These are phyloP conservation scores for Sarcophilus harrisii DNA, from an alignment of 2,797 vertebrate genomes.

Conservation along the genomic window DNA sequence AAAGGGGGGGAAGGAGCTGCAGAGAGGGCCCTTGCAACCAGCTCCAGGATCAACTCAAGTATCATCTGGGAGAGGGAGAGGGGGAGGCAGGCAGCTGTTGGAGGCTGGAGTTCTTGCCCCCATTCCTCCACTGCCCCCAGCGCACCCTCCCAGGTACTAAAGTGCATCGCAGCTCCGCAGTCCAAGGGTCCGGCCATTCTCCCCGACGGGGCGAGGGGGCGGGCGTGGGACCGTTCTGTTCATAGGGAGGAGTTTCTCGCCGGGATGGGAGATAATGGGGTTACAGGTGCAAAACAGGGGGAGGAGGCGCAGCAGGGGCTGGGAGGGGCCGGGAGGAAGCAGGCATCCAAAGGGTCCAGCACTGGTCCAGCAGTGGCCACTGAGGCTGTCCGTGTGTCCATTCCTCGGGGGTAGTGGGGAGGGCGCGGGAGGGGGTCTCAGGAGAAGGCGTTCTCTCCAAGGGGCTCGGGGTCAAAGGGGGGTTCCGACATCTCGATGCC, in stretches of 20 bases:
- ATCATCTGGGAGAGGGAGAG: conserved; percentile 3
- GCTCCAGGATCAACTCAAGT: conserved; percentile 7
- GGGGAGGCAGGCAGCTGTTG: background rate
- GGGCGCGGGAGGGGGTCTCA: conserved; percentile 48
- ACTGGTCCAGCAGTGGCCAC: conserved; percentile 76
- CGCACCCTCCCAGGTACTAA: conserved; percentile 60
- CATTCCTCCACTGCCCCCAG: background rate
- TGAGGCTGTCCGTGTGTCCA: conserved; percentile 66
- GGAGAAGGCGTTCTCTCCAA: conserved; percentile 67
- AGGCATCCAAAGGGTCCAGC: conserved; percentile 42
- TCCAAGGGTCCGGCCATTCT: conserved; percentile 45
- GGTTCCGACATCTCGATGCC: conserved; percentile 89
- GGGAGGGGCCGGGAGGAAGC: conserved; percentile 33
- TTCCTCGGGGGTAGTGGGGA: background rate
- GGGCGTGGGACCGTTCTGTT: background rate
- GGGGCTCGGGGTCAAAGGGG: conserved; percentile 72
- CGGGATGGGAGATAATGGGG: background rate
- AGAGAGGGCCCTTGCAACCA: conserved; percentile 29
- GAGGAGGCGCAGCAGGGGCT: background rate
- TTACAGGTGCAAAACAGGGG: background rate
- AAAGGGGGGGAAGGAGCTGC: conserved; percentile 15
- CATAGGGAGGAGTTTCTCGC: background rate
- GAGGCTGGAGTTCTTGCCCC: conserved; percentile 4
- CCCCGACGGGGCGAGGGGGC: background rate
- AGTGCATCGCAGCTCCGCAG: conserved; percentile 75